phyloP scores from a whole-genome alignment of 2,888 invertebrate species.

The Thyatira batis region DNA sequence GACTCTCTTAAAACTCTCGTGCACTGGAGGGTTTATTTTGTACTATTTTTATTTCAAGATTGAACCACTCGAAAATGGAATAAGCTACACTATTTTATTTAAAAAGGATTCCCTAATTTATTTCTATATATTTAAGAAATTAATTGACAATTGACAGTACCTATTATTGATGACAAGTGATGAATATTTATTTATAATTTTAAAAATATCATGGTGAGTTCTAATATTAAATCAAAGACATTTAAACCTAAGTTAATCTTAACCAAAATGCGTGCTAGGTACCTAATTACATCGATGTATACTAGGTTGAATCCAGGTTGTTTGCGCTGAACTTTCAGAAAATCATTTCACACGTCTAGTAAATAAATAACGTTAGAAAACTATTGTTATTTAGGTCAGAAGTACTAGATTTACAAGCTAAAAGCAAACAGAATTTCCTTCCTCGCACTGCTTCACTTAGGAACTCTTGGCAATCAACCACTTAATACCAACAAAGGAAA shows the following conservation, averaged over 20 bases:
- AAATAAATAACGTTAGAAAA: not conserved
- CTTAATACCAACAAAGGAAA: conserved; percentile 46
- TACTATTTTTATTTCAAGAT: not conserved
- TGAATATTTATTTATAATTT: too few relatives aligned
- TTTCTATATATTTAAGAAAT: too few relatives aligned
- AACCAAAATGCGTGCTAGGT: too few relatives aligned
- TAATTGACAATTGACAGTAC: too few relatives aligned
- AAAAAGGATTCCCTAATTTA: too few relatives aligned
- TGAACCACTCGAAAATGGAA: not conserved
- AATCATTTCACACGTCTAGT: not conserved
- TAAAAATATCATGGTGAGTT: too few relatives aligned
- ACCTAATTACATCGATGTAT: too few relatives aligned
- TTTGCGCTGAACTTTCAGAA: too few relatives aligned
- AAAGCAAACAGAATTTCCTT: not conserved
- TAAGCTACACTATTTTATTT: not conserved
- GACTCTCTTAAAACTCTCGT: conserved; percentile 25
- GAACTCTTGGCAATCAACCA: conserved; percentile 44
- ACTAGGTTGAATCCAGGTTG: too few relatives aligned
- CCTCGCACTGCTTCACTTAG: conserved; percentile 2
- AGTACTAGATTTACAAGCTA: not conserved
- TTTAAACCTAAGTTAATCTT: too few relatives aligned
- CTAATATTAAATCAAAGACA: too few relatives aligned
- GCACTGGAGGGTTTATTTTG: conserved; percentile 9
- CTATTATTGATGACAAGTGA: too few relatives aligned
- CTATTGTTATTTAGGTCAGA: not conserved